Conservation (phyloP, 2,797 vertebrate species). For the Mormyrops attenuatus region DNA sequence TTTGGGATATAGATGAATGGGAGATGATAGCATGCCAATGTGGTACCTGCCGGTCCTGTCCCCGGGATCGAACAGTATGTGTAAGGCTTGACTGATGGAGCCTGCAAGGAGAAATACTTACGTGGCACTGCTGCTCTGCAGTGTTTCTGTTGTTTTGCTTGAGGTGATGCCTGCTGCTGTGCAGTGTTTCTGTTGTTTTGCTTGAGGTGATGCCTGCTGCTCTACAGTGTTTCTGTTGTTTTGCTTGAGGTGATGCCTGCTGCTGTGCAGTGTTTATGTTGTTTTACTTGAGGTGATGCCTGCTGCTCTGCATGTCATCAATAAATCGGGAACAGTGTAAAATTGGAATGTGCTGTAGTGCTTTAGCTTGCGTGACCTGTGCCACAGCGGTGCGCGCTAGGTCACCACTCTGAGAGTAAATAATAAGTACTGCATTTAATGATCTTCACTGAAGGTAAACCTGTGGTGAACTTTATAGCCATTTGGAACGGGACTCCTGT, state of each 20-base stretch:
- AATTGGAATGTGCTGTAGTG: not conserved
- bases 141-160: not conserved
- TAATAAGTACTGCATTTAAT: not conserved
- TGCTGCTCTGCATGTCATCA: not conserved
- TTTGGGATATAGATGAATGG: not conserved
- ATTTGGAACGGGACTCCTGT: not conserved
- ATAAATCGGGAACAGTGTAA: slow-evolving; percentile 1
- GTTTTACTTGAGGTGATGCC: not conserved
- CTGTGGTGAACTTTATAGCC: not conserved
- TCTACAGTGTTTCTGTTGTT: not conserved
- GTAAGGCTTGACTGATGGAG: not conserved
- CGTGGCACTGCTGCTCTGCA: not conserved
- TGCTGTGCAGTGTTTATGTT: not conserved
- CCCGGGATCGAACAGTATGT: not conserved
- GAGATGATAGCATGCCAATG: not conserved
- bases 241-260: not conserved
- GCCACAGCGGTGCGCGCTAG: not conserved
- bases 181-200: not conserved
- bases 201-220: not conserved
- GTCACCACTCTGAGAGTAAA: not conserved
- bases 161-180: not conserved
- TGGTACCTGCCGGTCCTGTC: not conserved
- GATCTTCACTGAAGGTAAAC: not conserved
- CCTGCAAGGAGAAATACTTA: not conserved
- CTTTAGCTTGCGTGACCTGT: not conserved